phyloP scores from a whole-genome alignment of 1,140 invertebrate genomes.

The Reticulitermes speratus region DNA sequence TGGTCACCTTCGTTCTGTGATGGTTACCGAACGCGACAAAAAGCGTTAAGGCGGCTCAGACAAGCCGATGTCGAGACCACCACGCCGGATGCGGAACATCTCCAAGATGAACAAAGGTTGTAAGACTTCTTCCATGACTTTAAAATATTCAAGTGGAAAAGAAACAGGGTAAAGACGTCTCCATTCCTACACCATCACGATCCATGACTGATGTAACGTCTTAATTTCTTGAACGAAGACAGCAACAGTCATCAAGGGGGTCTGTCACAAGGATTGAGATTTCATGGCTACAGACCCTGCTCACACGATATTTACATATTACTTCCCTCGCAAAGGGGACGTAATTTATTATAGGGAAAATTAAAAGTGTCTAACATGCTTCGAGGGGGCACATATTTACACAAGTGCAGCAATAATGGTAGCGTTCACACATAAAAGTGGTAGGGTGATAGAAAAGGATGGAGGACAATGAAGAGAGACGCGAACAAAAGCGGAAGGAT shows the following conservation, averaged over 20 bases:
- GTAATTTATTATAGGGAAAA: not conserved
- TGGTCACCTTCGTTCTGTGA: too few species aligned
- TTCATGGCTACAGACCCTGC: not conserved
- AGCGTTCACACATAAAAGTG: not conserved
- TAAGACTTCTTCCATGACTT: too few species aligned
- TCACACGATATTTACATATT: not conserved
- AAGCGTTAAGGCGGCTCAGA: too few species aligned
- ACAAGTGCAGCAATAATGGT: not conserved
- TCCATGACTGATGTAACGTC: not conserved
- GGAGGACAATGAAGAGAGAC: not conserved
- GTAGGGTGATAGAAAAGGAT: not conserved
- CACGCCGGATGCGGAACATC: too few species aligned
- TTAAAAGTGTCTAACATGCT: not conserved
- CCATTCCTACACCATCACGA: not conserved
- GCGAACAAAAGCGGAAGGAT: not conserved
- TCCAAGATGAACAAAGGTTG: too few species aligned
- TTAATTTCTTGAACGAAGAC: too few species aligned
- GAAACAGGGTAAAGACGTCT: not conserved
- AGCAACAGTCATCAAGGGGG: not conserved
- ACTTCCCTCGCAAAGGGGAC: not conserved
- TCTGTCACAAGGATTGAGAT: not conserved
- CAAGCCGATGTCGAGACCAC: too few species aligned
- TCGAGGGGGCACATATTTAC: not conserved
- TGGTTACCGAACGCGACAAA: too few species aligned
- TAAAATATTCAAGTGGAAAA: not conserved